Base-by-base conservation (phyloP, 2,888 invertebrate genomes). In the Lasioglossum vierecki region DNA sequence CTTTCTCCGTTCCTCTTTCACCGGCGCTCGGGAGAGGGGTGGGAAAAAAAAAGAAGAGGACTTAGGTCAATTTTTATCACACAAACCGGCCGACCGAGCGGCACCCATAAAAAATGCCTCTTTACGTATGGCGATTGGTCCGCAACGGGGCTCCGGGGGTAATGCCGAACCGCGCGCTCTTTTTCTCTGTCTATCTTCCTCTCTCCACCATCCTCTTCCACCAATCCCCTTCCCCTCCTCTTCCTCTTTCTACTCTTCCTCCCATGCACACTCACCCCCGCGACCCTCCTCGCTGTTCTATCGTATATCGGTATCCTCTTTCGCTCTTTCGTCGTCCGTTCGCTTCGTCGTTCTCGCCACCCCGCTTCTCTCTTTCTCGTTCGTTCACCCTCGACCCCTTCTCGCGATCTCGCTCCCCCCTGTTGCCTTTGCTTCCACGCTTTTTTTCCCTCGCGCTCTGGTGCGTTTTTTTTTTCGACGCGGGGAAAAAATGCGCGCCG, bases 41-140 rank as follows among this genome's bases (percentile, higher is more conserved):
- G 41, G 78, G 87, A 84, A 90, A 91, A 93, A 93, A 93, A 92
- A 93, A 93, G 92, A 88, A 90, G 88, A 90, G 90, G 88, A 94
- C 94, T 94, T 94, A 93, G 94, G 94, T 95, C 95, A 95, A 95
- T 95, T 95, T 95, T 95, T 94, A 95, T 95, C 95, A 94, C 94
- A 93, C 94, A 94, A 94, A 93, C 94, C 93, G 94, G 93, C 92
- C 92, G 91, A 92, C 92, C 93, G 91, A 92, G 93, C 93, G 93
- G 94, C 94, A 92, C 94, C 95, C 94, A 95, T 95, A 95, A 95
- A 95, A 95, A 95, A 95, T 95, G 94, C 95, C 94, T 95, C 95
- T 95, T 95, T 95, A 95, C 95, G 94, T 95, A 95, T 95, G 94
- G 95, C 94, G 95, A 95, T 95, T 95, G 95, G 95, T 94, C 94